Percentiles rank a stretch among this genome's conserved stretches.
Evolutionary conservation across 2,888 invertebrate species (phyloP).

Genomic region (Yponomeuta malinellus): DNA sequence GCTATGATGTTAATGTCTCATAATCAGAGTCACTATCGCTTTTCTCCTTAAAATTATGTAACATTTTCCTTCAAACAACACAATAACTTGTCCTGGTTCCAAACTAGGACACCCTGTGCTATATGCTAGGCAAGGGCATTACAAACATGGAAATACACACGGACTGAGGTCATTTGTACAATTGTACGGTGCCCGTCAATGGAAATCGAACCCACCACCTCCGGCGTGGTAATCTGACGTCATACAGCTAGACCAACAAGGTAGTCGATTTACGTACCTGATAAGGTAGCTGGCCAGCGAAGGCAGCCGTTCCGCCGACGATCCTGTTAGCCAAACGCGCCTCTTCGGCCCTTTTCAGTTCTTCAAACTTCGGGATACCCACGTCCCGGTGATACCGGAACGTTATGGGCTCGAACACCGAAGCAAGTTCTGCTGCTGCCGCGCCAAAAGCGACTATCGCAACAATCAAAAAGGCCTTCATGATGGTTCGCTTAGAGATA

Average conservation of each 20-base stretch:
- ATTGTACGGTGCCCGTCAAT: too few species aligned
- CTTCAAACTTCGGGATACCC: slow-evolving; percentile 34
- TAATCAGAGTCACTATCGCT: not conserved
- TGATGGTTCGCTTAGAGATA: not conserved
- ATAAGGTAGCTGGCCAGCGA: slow-evolving; percentile 28
- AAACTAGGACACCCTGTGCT: too few species aligned
- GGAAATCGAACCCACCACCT: too few species aligned
- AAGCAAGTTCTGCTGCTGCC: not conserved
- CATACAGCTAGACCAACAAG: too few species aligned
- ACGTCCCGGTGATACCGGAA: slow-evolving; percentile 34
- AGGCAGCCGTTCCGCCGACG: slow-evolving; percentile 31
- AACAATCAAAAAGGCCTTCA: not conserved
- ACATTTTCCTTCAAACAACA: not conserved
- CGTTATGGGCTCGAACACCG: slow-evolving; percentile 25
- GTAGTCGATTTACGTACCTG: slow-evolving; percentile 21
- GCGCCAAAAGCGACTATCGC: slow-evolving; percentile 1
- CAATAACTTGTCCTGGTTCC: too few species aligned
- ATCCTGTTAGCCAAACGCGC: slow-evolving; percentile 29
- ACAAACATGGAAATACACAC: too few species aligned
- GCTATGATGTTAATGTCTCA: not conserved
- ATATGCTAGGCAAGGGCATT: too few species aligned
- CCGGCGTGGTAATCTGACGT: too few species aligned
- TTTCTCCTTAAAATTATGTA: not conserved
- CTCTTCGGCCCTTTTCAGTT: slow-evolving; percentile 29
- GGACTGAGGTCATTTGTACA: too few species aligned